Conservation (phyloP, 2,888 invertebrate species). For the Anthoptus insignis region DNA sequence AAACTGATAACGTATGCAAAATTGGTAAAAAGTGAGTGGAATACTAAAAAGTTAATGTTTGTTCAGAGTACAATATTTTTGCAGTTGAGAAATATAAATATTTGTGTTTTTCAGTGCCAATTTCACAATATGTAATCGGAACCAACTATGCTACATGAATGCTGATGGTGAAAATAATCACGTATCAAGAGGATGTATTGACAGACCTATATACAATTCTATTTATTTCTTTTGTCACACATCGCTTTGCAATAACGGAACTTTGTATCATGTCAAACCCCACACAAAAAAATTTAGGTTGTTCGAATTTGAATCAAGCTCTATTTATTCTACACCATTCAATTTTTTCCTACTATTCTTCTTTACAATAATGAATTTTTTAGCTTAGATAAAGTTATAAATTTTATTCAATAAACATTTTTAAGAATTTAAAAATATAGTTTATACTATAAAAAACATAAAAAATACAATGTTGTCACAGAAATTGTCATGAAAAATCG, state of each 20-base stretch:
- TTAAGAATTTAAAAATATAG: too few species aligned
- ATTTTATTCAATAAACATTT: too few species aligned
- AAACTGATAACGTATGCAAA: slow-evolving; percentile 59
- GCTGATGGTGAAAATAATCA: slow-evolving; percentile 58
- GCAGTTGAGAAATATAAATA: slow-evolving; percentile 14
- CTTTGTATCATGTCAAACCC: slow-evolving; percentile 39
- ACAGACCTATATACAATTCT: slow-evolving; percentile 62
- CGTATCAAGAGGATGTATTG: slow-evolving; percentile 69
- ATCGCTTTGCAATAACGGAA: slow-evolving; percentile 57
- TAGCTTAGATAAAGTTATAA: too few species aligned
- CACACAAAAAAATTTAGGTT: not conserved
- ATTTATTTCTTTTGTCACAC: slow-evolving; percentile 62
- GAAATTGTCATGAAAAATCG: too few species aligned
- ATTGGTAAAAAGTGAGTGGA: slow-evolving; percentile 61
- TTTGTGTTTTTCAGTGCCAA: slow-evolving; percentile 60
- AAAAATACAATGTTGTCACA: too few species aligned
- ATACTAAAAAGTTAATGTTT: slow-evolving; percentile 21
- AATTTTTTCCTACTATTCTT: too few species aligned
- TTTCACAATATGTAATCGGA: slow-evolving; percentile 60
- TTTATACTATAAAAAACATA: too few species aligned
- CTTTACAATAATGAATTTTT: too few species aligned
- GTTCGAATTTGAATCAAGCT: not conserved
- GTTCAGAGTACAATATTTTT: slow-evolving; percentile 11
- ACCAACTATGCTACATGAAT: slow-evolving; percentile 68
- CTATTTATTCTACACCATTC: too few species aligned